Conservation (phyloP, 2,797 vertebrate species). For the Oreochromis mossambicus region DNA sequence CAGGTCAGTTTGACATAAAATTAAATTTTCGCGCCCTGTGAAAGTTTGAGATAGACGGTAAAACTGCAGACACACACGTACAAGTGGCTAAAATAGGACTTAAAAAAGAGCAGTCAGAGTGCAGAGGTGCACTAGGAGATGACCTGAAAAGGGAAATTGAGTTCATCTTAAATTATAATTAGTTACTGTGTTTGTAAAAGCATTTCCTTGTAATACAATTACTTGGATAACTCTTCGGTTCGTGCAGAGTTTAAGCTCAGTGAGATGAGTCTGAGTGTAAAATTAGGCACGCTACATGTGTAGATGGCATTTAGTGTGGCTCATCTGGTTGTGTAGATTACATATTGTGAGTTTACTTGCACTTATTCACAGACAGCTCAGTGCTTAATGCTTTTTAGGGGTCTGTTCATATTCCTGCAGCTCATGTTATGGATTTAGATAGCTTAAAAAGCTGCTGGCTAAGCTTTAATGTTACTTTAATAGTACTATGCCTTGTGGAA, state of each 20-base stretch:
- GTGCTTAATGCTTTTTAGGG: neutral
- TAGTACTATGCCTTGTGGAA: neutral
- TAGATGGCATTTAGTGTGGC: neutral
- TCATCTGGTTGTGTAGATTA: neutral
- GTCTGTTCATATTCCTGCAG: neutral
- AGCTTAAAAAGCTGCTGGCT: neutral
- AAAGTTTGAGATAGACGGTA: neutral
- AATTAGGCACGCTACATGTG: neutral
- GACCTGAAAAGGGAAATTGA: neutral
- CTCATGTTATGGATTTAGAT: neutral
- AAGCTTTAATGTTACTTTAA: slow-evolving; percentile 1
- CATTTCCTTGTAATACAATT: neutral
- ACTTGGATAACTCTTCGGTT: neutral
- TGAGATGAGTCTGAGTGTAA: neutral
- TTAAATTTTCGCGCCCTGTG: neutral
- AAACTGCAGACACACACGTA: neutral
- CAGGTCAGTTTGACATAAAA: neutral
- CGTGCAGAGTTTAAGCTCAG: neutral
- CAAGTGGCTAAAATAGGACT: neutral
- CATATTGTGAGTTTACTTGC: neutral
- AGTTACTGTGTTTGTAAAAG: neutral
- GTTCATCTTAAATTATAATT: neutral
- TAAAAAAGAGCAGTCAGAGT: neutral
- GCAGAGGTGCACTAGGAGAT: neutral
- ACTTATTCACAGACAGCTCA: neutral